Evolutionary conservation across 2,113 vertebrate species (phyloP).

Genomic region (Tachycineta bicolor): DNA sequence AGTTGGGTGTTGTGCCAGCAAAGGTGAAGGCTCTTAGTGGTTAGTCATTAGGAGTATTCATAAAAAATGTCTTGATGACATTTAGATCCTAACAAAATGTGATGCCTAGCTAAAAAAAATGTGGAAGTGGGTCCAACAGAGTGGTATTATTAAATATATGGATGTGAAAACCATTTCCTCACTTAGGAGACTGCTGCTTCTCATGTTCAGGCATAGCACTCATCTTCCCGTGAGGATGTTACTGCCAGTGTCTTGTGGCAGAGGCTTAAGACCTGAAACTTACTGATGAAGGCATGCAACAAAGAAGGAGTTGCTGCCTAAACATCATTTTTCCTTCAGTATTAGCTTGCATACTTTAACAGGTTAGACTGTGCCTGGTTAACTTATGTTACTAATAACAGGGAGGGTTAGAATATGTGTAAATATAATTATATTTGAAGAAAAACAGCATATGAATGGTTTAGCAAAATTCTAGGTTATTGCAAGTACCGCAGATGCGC

Average conservation of each 20-base stretch:
- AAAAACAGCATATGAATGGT: neutral
- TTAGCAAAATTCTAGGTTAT: neutral
- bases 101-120: neutral
- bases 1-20: conserved; percentile 35
- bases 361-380: neutral
- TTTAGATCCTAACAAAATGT: conserved; percentile 4
- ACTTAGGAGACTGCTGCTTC: neutral
- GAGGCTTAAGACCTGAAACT: neutral
- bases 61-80: conserved; percentile 9
- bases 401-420: neutral
- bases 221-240: neutral
- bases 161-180: neutral
- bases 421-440: neutral
- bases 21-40: conserved; percentile 41
- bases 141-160: neutral
- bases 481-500: neutral
- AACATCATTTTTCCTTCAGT: neutral
- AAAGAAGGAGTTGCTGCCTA: neutral
- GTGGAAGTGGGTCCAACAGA: neutral
- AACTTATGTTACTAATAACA: neutral
- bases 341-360: neutral
- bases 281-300: neutral
- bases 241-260: neutral
- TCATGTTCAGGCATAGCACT: neutral
- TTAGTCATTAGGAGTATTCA: conserved; percentile 37